phyloP scores from a whole-genome alignment of 2,797 vertebrate genomes.

The Rhinoraja longicauda region DNA sequence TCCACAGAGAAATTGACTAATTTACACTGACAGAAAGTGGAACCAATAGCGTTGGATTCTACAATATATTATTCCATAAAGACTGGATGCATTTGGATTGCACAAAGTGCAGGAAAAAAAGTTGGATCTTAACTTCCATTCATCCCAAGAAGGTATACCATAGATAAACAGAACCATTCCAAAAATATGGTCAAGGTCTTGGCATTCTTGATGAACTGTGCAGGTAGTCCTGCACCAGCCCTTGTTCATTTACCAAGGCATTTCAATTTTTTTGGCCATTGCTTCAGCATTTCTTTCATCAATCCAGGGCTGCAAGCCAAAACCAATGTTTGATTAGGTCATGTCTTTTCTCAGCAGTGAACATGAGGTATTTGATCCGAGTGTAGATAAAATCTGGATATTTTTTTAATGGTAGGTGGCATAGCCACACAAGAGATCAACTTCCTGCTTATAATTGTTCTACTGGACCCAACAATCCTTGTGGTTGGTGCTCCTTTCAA shows the following conservation, averaged over 20 bases:
- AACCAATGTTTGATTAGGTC: constrained; percentile 10
- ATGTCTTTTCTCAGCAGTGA: background rate
- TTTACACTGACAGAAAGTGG: background rate
- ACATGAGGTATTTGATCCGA: constrained; percentile 17
- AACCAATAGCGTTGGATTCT: background rate
- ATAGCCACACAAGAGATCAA: background rate
- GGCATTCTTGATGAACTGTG: background rate
- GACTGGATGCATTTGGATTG: background rate
- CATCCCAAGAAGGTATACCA: background rate
- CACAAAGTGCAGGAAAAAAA: background rate
- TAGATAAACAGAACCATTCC: background rate
- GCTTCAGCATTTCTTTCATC: background rate
- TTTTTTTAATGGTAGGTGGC: constrained; percentile 2
- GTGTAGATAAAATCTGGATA: background rate
- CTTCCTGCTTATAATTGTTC: background rate
- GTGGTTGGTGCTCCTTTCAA: background rate
- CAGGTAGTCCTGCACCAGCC: background rate
- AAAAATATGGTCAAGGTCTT: background rate
- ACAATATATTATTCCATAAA: background rate
- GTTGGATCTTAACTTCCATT: background rate
- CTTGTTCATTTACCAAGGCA: background rate
- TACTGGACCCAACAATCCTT: background rate
- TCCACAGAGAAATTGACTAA: background rate
- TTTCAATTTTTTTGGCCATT: background rate
- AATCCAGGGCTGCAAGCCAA: constrained; percentile 13